A percentile compares a stretch with the other conserved stretches of the same genome.
phyloP scores from a whole-genome alignment of 2,797 vertebrate species.

The Meda fulgida region DNA sequence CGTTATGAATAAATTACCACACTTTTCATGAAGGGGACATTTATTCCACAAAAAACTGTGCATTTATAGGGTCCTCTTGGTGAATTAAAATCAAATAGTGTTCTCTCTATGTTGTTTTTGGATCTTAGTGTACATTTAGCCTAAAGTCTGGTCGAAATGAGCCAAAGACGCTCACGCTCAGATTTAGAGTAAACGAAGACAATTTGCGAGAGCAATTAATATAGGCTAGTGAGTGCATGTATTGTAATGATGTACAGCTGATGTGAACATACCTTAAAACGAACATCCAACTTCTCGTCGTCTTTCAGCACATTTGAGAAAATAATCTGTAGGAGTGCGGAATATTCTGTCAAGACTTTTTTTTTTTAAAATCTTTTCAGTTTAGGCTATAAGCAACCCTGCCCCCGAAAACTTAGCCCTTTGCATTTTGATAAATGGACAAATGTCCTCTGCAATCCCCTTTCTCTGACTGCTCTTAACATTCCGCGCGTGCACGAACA shows the following conservation, averaged over 20 bases:
- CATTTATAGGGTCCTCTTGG: too few species aligned
- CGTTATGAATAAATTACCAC: not conserved
- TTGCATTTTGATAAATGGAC: not conserved
- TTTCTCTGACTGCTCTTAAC: conserved; percentile 7
- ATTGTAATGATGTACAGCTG: too few species aligned
- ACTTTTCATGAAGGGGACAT: not conserved
- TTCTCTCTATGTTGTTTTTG: not conserved
- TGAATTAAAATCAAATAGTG: not conserved
- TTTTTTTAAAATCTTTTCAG: not conserved
- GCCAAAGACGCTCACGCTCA: not conserved
- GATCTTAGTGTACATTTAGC: not conserved
- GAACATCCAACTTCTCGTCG: not conserved
- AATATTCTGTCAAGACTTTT: not conserved
- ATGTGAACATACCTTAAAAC: not conserved
- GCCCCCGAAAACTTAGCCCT: too few species aligned
- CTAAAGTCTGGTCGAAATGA: not conserved
- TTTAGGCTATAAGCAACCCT: not conserved
- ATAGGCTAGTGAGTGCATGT: not conserved
- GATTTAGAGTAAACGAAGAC: not conserved
- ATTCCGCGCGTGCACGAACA: conserved; percentile 4
- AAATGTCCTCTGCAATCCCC: not conserved
- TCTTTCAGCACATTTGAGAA: not conserved
- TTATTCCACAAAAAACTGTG: not conserved
- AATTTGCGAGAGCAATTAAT: not conserved
- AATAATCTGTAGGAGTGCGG: not conserved